A percentile compares a stretch with the other conserved stretches of the same genome.
phyloP scores from a whole-genome alignment of 2,888 invertebrate genomes.

The Drosophila anceps region DNA sequence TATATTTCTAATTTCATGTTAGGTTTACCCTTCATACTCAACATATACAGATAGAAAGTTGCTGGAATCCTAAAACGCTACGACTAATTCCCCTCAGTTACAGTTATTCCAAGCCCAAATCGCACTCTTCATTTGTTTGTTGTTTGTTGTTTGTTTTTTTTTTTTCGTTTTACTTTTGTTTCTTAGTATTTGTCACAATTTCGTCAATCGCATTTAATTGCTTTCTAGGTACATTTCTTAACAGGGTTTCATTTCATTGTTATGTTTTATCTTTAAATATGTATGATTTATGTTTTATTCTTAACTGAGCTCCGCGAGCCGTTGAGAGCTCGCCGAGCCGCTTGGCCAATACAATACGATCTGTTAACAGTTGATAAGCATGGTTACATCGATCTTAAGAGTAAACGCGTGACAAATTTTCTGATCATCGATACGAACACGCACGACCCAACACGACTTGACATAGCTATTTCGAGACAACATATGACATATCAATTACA shows the following conservation, averaged over 20 bases:
- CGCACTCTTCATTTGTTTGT: slow-evolving; percentile 4
- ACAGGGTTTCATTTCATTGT: slow-evolving; percentile 45
- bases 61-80: slow-evolving; percentile 17
- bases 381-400: slow-evolving; percentile 7
- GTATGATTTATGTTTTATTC: slow-evolving; percentile 25
- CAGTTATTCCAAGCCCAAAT: slow-evolving; percentile 21
- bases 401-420: slow-evolving; percentile 4
- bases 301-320: slow-evolving; percentile 16
- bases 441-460: slow-evolving; percentile 1
- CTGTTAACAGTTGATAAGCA: slow-evolving; percentile 37
- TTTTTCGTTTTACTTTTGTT: not conserved
- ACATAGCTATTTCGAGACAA: not conserved
- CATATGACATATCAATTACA: not conserved
- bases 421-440: slow-evolving; percentile 3
- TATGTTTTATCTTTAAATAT: not conserved
- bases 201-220: slow-evolving; percentile 79
- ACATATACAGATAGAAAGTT: slow-evolving; percentile 52
- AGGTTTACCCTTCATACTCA: slow-evolving; percentile 23
- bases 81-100: not conserved
- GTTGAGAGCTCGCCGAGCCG: not conserved
- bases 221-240: slow-evolving; percentile 78
- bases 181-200: slow-evolving; percentile 78
- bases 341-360: slow-evolving; percentile 47
- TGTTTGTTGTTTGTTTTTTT: no score
- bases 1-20: slow-evolving; percentile 7